phyloP scores from a whole-genome alignment of 2,113 vertebrate species.

The Zingel zingel region DNA sequence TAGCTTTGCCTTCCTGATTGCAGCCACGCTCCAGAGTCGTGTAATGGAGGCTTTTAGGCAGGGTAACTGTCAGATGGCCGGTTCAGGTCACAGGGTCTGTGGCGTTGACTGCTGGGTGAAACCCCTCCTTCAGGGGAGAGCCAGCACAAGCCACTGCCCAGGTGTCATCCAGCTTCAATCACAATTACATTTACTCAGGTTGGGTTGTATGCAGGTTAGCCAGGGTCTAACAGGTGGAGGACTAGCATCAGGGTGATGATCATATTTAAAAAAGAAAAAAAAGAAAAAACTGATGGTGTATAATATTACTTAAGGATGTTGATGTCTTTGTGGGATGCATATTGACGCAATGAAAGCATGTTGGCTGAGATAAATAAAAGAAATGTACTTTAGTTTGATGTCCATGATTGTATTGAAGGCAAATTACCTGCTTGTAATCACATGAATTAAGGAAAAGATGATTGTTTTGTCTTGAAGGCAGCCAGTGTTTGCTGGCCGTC shows the following conservation, averaged over 20 bases:
- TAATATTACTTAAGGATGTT: neutral
- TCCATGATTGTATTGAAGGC: conserved; percentile 4
- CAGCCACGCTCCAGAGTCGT: conserved; percentile 54
- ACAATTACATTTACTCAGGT: conserved; percentile 1
- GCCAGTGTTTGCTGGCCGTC: conserved; percentile 13
- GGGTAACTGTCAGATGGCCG: conserved; percentile 54
- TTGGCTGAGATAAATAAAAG: conserved; percentile 7
- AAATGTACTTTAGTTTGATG: conserved; percentile 11
- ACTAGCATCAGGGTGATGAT: neutral
- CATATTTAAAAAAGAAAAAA: neutral
- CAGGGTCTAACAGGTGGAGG: conserved; percentile 5
- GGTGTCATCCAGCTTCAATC: conserved; percentile 1
- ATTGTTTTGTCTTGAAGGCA: conserved; percentile 22
- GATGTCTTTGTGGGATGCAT: neutral
- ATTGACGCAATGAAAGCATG: neutral
- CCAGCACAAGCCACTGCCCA: neutral
- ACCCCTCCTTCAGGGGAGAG: conserved; percentile 15
- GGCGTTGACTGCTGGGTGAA: conserved; percentile 26
- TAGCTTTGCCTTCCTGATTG: conserved; percentile 61
- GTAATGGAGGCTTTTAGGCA: conserved; percentile 74
- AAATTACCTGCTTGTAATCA: conserved; percentile 38
- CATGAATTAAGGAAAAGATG: conserved; percentile 25
- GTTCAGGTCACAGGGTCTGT: conserved; percentile 51
- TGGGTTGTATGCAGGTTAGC: conserved; percentile 13
- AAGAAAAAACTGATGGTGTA: neutral